Percentiles rank a stretch among this genome's conserved stretches.
Conservation (phyloP, 2,797 vertebrate species). For the Sylvilagus floridanus region DNA sequence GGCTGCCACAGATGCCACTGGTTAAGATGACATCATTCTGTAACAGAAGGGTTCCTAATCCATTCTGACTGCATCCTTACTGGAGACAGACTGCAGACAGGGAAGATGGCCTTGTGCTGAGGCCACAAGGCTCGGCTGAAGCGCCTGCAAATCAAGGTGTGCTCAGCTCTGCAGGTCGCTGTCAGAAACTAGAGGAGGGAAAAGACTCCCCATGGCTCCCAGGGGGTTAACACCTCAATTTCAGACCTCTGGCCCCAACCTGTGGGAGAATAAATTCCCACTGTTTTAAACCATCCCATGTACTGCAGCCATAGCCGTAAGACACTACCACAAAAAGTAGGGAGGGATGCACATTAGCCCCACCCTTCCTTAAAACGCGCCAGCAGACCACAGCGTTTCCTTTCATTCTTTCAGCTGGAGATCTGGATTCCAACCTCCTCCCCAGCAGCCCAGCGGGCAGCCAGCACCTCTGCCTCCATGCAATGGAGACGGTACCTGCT, state of each 20-base stretch:
- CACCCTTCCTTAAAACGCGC: too few relatives aligned
- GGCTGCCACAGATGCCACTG: rapidly evolving
- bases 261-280: too few relatives aligned
- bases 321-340: too few relatives aligned
- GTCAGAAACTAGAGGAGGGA: rapidly evolving
- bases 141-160: background rate
- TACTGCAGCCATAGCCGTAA: too few relatives aligned
- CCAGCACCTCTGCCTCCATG: background rate
- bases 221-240: rapidly evolving
- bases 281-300: too few relatives aligned
- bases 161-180: background rate
- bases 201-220: too few relatives aligned
- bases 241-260: background rate
- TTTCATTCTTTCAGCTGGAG: background rate
- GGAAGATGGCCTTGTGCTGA: background rate
- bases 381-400: too few relatives aligned
- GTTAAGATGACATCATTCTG: background rate
- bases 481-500: background rate
- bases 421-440: background rate
- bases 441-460: background rate
- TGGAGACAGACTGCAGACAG: background rate
- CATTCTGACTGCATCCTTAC: background rate
- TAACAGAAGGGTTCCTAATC: background rate
- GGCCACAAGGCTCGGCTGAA: too few relatives aligned
- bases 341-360: too few relatives aligned